Evolutionary conservation across 2,113 vertebrate species (phyloP), one percentile per base, ranked within the genome.

Genomic region (Paramisgurnus dabryanus): DNA sequence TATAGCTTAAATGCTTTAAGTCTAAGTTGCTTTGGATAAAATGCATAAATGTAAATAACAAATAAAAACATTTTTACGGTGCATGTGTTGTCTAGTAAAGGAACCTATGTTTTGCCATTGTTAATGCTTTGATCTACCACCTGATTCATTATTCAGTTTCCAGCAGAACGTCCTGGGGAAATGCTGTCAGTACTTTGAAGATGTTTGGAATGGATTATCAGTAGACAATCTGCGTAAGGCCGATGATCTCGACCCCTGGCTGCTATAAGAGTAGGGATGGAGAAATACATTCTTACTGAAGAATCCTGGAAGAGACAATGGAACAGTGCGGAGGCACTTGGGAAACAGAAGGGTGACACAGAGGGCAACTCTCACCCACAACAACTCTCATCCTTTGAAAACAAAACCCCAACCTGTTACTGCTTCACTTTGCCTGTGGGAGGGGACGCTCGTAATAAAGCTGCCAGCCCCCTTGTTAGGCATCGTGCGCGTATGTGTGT

Each of bases 301-400:
- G 72, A 17, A 81, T 40, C 67, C 17, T 9, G 12, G 18, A 49
- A 70, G 61, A 76, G 67, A 92, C 83, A 90, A 92, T 86, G 9
- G 87, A 89, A 92, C 92, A 92, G 92, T 93, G 86, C 86, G 82
- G 88, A 87, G 88, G 90, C 91, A 91, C 92, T 94, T 91, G 57
- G 67, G 49, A 85, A 89, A 87, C 82, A 85, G 79, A 92, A 77
- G 89, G 90, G 90, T 92, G 93, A 92, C 89, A 81, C 85, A 0
- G 83, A 89, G 93, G 93, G 90, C 93, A 92, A 53, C 7, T 49
- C 65, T 2, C 18, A 78, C 74, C 87, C 92, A 88, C 90, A 91
- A 92, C 92, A 90, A 89, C 85, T 87, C 85, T 89, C 55, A 47
- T 63, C 17, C 66, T 61, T 70, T 43, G 76, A 83, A 89, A 90